These are phyloP conservation scores for Nyctibius bracteatus DNA, from an alignment of 2,113 vertebrate species.

Conservation along the genomic window DNA sequence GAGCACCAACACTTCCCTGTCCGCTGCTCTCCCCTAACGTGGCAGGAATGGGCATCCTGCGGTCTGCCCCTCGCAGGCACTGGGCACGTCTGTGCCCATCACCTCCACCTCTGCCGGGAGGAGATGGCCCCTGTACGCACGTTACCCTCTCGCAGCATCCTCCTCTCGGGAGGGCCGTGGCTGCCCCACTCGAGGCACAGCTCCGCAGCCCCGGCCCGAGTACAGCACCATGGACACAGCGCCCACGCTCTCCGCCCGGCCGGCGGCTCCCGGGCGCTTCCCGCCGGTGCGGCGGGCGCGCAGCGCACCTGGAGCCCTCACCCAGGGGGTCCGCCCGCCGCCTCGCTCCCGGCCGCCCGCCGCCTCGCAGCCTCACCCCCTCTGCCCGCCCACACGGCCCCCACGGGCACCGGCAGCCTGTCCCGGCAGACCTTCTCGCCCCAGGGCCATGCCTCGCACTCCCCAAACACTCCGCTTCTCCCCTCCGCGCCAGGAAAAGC, in stretches of 20 bases:
- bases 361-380: background rate
- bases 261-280: too few species aligned
- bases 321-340: too few species aligned
- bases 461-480: background rate
- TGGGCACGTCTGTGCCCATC: background rate
- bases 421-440: background rate
- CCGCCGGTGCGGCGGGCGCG: too few species aligned
- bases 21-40: background rate
- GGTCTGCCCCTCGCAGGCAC: background rate
- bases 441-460: background rate
- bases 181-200: background rate
- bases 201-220: too few species aligned
- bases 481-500: background rate
- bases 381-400: background rate
- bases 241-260: background rate
- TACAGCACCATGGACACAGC: slow-evolving; percentile 54
- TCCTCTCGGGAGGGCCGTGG: background rate
- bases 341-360: background rate
- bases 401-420: background rate
- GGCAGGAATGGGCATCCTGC: fast-evolving
- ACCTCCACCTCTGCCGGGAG: fast-evolving
- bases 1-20: background rate
- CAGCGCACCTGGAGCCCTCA: background rate
- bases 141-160: background rate
- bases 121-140: background rate